Evolutionary conservation across 2,113 vertebrate species (phyloP).

Genomic region (Oreamnos americanus): DNA sequence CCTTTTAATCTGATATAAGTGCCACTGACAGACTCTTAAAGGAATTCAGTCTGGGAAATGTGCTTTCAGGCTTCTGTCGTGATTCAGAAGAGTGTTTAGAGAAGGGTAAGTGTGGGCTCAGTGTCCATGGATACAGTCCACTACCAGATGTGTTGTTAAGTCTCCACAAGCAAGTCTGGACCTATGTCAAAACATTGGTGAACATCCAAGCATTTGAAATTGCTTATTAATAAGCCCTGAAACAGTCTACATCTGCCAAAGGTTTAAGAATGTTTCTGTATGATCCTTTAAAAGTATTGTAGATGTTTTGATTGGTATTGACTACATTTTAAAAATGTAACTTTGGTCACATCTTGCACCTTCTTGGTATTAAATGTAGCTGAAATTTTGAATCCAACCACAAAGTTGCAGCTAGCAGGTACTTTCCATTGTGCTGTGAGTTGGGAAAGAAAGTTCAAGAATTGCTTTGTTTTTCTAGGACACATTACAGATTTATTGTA

Average conservation of each 20-base stretch:
- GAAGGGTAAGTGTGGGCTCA: background rate
- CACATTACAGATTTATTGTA: background rate
- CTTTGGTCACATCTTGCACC: background rate
- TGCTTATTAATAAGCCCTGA: background rate
- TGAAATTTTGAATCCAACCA: background rate
- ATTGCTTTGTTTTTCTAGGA: background rate
- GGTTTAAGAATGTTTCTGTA: background rate
- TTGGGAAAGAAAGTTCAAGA: constrained; percentile 14
- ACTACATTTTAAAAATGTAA: background rate
- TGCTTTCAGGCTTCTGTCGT: background rate
- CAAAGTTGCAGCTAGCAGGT: background rate
- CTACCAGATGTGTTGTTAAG: background rate
- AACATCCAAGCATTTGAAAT: background rate
- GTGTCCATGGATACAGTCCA: background rate
- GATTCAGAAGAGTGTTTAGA: background rate
- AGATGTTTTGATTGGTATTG: background rate
- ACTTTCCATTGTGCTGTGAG: background rate
- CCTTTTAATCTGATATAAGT: background rate
- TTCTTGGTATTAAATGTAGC: background rate
- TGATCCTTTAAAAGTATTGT: background rate
- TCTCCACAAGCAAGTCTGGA: background rate
- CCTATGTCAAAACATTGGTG: background rate
- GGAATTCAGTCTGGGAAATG: background rate
- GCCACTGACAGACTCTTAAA: background rate
- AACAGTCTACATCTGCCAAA: background rate